Percentiles rank a stretch among this genome's conserved stretches.
phyloP scores from a whole-genome alignment of 2,888 invertebrate species.

The Ariolimax columbianus region DNA sequence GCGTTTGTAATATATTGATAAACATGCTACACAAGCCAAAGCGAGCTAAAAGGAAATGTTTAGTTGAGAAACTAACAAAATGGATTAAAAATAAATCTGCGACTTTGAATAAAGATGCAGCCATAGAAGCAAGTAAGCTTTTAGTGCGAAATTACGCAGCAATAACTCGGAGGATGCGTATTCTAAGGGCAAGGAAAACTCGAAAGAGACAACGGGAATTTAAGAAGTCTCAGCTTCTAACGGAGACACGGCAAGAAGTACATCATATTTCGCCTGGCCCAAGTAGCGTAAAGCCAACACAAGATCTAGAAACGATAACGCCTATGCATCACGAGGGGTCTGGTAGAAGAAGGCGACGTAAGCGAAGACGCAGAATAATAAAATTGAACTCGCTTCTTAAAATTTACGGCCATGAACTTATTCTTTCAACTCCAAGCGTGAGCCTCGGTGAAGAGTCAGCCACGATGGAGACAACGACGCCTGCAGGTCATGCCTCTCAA shows the following conservation, averaged over 20 bases:
- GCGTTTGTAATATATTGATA: constrained; percentile 33
- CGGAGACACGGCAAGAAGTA: neutral
- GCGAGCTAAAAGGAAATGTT: constrained; percentile 16
- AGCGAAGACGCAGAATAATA: constrained; percentile 6
- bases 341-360: neutral
- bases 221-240: neutral
- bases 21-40: constrained; percentile 20
- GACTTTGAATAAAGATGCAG: neutral
- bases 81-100: constrained; percentile 17
- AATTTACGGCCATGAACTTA: neutral
- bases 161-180: neutral
- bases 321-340: neutral
- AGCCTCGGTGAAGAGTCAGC: neutral
- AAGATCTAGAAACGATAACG: neutral
- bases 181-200: neutral
- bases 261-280: neutral
- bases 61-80: constrained; percentile 6
- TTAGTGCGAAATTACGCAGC: constrained; percentile 1
- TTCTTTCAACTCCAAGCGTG: neutral
- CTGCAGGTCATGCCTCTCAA: neutral
- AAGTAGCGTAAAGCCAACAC: neutral
- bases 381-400: constrained; percentile 13
- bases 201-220: neutral
- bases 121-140: neutral
- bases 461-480: neutral